Base-by-base conservation (phyloP, 2,888 invertebrate genomes). In the Pristionchus japonicus region DNA sequence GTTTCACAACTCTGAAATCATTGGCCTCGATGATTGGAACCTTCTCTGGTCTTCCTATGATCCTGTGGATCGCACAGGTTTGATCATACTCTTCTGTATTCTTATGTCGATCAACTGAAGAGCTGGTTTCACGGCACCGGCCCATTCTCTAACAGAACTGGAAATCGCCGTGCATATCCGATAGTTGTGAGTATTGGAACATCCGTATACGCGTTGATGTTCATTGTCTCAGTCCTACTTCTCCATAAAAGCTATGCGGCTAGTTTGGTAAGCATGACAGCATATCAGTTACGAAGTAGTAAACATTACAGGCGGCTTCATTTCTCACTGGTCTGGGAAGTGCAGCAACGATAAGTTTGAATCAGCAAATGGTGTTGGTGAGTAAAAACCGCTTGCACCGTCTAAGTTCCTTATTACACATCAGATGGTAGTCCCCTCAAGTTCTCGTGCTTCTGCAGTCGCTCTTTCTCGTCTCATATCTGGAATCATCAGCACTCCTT, bases 401-500 rank as follows among this genome's bases (percentile, higher is more conserved):
- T 70, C 17, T 17, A 13, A 70, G 4, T 15, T 34, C 13, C 31
- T 11, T 61, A 3, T 3, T 61, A 37, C 17, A n/a, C n/a, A 27
- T 4, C 40, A 74, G 70, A 74, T 40, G 37, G 70, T 40, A 23
- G 70, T 74, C 1, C 70, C 70, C 20, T 1, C 70, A 11, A 23
- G 6, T 0, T 74, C 37, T 17, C 70, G 70, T 7, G 70, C 70
- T 40, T 13, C 37, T 11, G 84, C 31, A 70, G 40, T 83, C 95
- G 95, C 94, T 96, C 96, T 85, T 94, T 92, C 40, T 92, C 92
- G 74, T 96, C 96, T 0, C 96, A 95, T 92, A 96, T 96, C 2
- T 98, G 98, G 96, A 98, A 97, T 0, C 99, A 98, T 67, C 97
- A 96, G 91, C 40, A 74, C 31, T 40, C 70, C 70, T 11, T 74